These are phyloP conservation scores for Pseudopipra pipra DNA, from an alignment of 2,113 vertebrate genomes.

Conservation along the genomic window DNA sequence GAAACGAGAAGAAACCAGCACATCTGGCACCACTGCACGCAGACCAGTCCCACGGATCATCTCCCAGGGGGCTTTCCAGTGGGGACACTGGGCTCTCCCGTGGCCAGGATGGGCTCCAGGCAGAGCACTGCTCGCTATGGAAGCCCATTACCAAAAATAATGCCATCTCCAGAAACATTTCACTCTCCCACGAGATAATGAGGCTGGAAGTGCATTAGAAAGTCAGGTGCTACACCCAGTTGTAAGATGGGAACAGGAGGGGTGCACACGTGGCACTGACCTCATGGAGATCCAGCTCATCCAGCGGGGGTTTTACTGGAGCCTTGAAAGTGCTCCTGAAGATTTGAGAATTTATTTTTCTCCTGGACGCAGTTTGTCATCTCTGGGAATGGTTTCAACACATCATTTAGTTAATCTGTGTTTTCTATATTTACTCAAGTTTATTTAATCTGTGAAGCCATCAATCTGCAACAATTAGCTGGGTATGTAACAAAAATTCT, in stretches of 20 bases:
- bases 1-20: not conserved
- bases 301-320: accelerated
- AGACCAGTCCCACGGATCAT: not conserved
- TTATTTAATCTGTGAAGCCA: not conserved
- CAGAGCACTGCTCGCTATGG: not conserved
- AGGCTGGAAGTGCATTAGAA: not conserved
- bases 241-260: not conserved
- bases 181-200: not conserved
- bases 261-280: accelerated
- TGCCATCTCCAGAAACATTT: not conserved
- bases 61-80: not conserved
- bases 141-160: not conserved
- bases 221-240: not conserved
- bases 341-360: not conserved
- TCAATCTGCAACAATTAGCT: not conserved
- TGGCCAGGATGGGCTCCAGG: accelerated
- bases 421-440: not conserved
- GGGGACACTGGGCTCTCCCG: not conserved
- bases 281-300: not conserved
- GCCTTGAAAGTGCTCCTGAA: not conserved
- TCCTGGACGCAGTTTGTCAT: accelerated
- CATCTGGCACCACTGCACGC: accelerated
- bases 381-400: not conserved
- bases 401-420: no score
- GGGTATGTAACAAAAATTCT: not conserved